phyloP scores from a whole-genome alignment of 2,113 vertebrate genomes.

The Brachypteracias leptosomus region DNA sequence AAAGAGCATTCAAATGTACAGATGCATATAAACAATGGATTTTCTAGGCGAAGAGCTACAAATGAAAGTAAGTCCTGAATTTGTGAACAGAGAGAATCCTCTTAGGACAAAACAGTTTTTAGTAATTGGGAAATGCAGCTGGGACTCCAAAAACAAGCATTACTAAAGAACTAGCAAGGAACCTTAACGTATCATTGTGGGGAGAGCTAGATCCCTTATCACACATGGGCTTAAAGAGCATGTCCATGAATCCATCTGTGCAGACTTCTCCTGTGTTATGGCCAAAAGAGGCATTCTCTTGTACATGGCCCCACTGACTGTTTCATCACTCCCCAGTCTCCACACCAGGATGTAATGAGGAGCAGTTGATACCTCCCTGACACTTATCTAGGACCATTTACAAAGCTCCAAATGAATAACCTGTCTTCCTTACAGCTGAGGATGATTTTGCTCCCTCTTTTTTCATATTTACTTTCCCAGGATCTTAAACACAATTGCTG shows the following conservation, averaged over 20 bases:
- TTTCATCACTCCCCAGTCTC: neutral
- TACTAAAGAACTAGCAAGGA: neutral
- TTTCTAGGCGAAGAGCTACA: neutral
- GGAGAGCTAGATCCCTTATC: neutral
- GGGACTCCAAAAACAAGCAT: neutral
- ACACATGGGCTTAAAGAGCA: neutral
- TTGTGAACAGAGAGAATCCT: neutral
- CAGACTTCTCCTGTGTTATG: neutral
- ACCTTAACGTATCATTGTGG: fast-evolving
- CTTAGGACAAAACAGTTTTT: neutral
- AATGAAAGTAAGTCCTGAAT: neutral
- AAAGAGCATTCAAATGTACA: neutral
- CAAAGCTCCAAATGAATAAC: neutral
- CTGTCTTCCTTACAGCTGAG: neutral
- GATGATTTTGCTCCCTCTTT: neutral
- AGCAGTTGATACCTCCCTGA: neutral
- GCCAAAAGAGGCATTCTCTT: neutral
- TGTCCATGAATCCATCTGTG: neutral
- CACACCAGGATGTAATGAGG: neutral
- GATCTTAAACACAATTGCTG: slow-evolving; percentile 12
- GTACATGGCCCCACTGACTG: neutral
- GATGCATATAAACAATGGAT: neutral
- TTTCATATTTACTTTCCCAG: slow-evolving; percentile 22
- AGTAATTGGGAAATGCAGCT: neutral
- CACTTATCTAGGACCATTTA: neutral